Evolutionary conservation across 2,888 invertebrate species (phyloP).

Genomic region (Iselma pallidipennis): DNA sequence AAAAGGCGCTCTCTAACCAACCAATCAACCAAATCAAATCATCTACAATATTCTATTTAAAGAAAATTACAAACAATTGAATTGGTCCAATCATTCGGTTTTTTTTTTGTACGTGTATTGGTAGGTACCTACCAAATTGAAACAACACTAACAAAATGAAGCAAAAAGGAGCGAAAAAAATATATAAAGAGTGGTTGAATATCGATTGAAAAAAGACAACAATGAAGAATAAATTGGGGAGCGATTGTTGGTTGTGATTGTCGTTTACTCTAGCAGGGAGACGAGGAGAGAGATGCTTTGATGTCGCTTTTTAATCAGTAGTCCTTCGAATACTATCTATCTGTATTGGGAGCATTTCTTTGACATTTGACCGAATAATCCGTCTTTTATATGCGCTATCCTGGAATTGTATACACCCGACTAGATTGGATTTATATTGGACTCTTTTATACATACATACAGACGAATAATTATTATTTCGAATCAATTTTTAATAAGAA

Average conservation of each 20-base stretch:
- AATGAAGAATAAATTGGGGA: conserved; percentile 55
- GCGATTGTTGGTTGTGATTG: conserved; percentile 56
- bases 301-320: conserved; percentile 57
- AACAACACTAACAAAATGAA: conserved; percentile 51
- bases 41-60: background rate
- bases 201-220: conserved; percentile 57
- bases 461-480: background rate
- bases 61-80: conserved; percentile 17
- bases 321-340: conserved; percentile 46
- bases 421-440: conserved; percentile 1
- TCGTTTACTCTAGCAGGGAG: conserved; percentile 50
- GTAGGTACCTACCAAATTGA: conserved; percentile 51
- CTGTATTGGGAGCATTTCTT: conserved; percentile 52
- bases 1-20: conserved; percentile 44
- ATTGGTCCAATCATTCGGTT: conserved; percentile 29
- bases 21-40: conserved; percentile 33
- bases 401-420: background rate
- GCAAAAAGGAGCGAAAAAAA: conserved; percentile 24
- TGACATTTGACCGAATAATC: conserved; percentile 58
- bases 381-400: conserved; percentile 48
- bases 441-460: conserved; percentile 1
- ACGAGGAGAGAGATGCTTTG: conserved; percentile 48
- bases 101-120: conserved; percentile 37
- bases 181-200: conserved; percentile 48
- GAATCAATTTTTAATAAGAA: background rate